These are phyloP conservation scores for Percopsis omiscomaycus DNA, from an alignment of 2,797 vertebrate species.

Conservation along the genomic window DNA sequence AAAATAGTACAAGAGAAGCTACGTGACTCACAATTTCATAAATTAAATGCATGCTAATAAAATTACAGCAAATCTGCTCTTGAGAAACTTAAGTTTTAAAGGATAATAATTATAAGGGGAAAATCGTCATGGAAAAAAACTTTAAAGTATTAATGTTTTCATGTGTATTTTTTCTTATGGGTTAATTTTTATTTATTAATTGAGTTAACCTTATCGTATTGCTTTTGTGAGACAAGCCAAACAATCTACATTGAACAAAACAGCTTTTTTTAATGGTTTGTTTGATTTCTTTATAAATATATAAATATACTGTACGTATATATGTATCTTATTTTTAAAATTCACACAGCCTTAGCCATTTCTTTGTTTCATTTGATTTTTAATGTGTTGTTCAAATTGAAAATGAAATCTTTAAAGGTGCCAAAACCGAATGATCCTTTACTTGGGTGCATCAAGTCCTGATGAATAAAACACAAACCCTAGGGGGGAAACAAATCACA, in stretches of 20 bases:
- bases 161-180: slow-evolving; percentile 66
- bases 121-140: slow-evolving; percentile 57
- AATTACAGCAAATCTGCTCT: slow-evolving; percentile 82
- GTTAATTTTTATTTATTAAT: slow-evolving; percentile 49
- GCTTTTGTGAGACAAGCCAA: slow-evolving; percentile 75
- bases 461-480: slow-evolving; percentile 83
- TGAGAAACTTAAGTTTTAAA: slow-evolving; percentile 81
- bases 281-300: slow-evolving; percentile 74
- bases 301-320: slow-evolving; percentile 65
- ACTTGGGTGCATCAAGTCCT: slow-evolving; percentile 83
- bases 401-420: slow-evolving; percentile 82
- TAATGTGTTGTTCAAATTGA: slow-evolving; percentile 78
- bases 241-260: slow-evolving; percentile 71
- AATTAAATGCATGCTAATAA: slow-evolving; percentile 83
- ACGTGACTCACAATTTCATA: slow-evolving; percentile 78
- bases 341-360: slow-evolving; percentile 81
- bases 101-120: slow-evolving; percentile 71
- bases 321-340: slow-evolving; percentile 75
- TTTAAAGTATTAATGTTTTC: slow-evolving; percentile 74
- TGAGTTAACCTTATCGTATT: slow-evolving; percentile 62
- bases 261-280: slow-evolving; percentile 71
- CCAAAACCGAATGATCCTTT: slow-evolving; percentile 82
- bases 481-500: slow-evolving; percentile 70
- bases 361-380: slow-evolving; percentile 71
- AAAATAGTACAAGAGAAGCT: slow-evolving; percentile 75